Conservation (phyloP, 2,888 invertebrate species). For the Drosophila gaucha region DNA sequence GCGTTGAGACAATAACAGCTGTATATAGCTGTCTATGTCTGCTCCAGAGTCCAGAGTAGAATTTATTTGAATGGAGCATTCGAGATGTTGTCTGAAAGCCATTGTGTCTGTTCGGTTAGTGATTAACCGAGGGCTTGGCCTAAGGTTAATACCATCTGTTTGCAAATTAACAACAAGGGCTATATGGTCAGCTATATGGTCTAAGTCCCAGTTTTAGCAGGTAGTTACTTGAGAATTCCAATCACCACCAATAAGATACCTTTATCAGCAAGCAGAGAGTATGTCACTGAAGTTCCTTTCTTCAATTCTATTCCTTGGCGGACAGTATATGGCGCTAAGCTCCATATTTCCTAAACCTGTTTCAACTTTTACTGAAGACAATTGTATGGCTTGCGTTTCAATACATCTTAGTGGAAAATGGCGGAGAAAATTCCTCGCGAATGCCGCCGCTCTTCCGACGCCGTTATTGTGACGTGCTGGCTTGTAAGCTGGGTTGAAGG, state of each 20-base stretch:
- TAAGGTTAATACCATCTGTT: conserved; percentile 8
- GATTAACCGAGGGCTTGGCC: background rate
- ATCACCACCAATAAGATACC: background rate
- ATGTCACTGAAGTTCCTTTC: background rate
- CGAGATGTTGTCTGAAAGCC: too few species aligned
- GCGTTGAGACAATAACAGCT: too few species aligned
- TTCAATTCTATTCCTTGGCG: background rate
- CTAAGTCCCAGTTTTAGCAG: too few species aligned
- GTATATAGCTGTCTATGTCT: too few species aligned
- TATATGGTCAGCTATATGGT: conserved; percentile 15
- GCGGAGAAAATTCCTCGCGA: too few species aligned
- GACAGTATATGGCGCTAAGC: too few species aligned
- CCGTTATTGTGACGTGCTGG: background rate
- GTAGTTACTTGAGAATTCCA: background rate
- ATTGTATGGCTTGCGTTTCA: background rate
- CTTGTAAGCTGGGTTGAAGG: background rate
- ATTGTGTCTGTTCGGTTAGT: too few species aligned
- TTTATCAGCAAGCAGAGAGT: background rate
- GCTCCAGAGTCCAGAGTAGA: too few species aligned
- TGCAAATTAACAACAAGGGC: background rate
- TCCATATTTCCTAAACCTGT: background rate
- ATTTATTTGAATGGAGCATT: too few species aligned
- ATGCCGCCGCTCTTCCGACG: conserved; percentile 3
- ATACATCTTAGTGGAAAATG: conserved; percentile 4
- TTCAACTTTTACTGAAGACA: background rate